Conservation (phyloP, 2,888 invertebrate genomes). For the Chaitophorus viminalis region DNA sequence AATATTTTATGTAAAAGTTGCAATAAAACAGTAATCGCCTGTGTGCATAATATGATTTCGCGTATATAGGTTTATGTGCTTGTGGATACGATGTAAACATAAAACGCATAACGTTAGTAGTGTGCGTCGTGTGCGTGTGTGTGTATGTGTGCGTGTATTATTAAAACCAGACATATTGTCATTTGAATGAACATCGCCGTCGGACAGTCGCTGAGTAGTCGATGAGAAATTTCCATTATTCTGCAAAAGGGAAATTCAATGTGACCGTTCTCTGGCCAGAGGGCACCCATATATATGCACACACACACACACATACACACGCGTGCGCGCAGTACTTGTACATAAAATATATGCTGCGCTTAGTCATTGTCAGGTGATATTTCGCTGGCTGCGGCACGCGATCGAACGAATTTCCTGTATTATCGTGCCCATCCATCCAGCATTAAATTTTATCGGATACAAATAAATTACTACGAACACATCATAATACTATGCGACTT, state of each 20-base stretch:
- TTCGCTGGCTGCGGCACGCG: conserved; percentile 23
- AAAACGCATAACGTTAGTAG: too few species aligned
- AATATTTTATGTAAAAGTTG: too few species aligned
- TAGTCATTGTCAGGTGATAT: background rate
- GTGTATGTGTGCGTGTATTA: background rate
- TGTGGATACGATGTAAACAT: too few species aligned
- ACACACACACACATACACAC: too few species aligned
- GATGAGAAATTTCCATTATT: conserved; percentile 40
- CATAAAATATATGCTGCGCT: background rate
- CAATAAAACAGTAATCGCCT: too few species aligned
- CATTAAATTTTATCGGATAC: background rate
- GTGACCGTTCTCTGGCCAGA: background rate
- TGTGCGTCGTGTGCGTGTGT: too few species aligned
- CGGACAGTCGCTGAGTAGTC: background rate
- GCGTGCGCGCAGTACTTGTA: too few species aligned
- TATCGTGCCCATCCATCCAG: background rate
- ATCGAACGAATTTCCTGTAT: conserved; percentile 7
- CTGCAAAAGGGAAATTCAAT: conserved; percentile 35
- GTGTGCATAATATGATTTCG: too few species aligned
- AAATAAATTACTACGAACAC: background rate
- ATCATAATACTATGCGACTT: too few species aligned
- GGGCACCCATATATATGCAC: too few species aligned
- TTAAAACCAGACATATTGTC: conserved; percentile 2
- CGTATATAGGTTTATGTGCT: too few species aligned
- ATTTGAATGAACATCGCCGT: background rate